Evolutionary conservation across 2,888 invertebrate species (phyloP).

Genomic region (Psylliodes chrysocephalus): DNA sequence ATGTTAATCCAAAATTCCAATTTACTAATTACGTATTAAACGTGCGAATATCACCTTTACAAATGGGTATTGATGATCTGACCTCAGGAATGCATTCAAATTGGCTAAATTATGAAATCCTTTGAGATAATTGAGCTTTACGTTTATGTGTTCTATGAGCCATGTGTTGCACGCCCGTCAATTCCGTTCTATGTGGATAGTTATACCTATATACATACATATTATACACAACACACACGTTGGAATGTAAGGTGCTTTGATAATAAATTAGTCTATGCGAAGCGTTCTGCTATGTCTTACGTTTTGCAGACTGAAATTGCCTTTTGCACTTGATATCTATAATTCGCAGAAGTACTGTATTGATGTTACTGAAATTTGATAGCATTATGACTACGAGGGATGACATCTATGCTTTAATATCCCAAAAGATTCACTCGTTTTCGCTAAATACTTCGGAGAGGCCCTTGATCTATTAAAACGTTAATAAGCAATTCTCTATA

Average conservation of each 20-base stretch:
- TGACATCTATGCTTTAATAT: too few relatives aligned
- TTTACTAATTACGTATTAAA: too few relatives aligned
- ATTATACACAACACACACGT: background rate
- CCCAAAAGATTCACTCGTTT: too few relatives aligned
- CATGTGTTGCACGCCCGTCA: conserved; percentile 26
- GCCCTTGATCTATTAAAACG: too few relatives aligned
- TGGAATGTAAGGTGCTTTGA: conserved; percentile 1
- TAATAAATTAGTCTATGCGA: background rate
- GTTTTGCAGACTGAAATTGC: background rate
- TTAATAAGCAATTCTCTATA: too few relatives aligned
- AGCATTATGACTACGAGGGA: too few relatives aligned
- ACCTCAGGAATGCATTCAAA: conserved; percentile 14
- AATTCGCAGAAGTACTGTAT: background rate
- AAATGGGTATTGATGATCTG: conserved; percentile 16
- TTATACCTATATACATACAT: background rate
- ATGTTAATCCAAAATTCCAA: too few relatives aligned
- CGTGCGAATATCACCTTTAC: background rate
- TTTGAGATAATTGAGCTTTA: conserved; percentile 35
- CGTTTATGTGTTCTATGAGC: conserved; percentile 27
- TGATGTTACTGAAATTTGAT: too few relatives aligned
- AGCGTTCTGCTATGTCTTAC: background rate
- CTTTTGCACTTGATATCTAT: background rate
- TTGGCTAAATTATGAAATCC: conserved; percentile 36
- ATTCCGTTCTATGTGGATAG: background rate
- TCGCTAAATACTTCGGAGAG: too few relatives aligned